A percentile compares a stretch with the other conserved stretches of the same genome.
These are phyloP conservation scores for Caenorhabditis panamensis DNA, from an alignment of 2,888 invertebrate species.

Conservation along the genomic window DNA sequence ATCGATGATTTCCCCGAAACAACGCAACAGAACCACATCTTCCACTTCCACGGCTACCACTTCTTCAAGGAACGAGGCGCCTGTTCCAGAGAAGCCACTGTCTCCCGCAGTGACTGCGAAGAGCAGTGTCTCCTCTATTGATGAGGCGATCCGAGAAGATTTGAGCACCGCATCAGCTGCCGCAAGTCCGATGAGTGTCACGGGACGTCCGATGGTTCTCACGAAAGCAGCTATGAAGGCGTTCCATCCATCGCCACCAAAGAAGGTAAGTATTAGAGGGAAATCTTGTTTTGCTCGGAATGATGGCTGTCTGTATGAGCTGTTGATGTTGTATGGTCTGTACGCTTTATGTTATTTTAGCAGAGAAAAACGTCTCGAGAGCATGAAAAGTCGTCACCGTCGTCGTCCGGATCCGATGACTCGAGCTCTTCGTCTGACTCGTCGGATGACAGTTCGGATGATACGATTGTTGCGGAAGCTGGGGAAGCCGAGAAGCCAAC, in stretches of 20 bases:
- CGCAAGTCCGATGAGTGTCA: conserved; percentile 29
- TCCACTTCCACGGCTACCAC: conserved; percentile 31
- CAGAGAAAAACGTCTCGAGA: conserved; percentile 25
- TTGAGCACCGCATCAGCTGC: conserved; percentile 20
- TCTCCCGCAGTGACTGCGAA: conserved; percentile 33
- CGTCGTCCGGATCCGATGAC: conserved; percentile 8
- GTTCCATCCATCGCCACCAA: conserved; percentile 45
- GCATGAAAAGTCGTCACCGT: conserved; percentile 40
- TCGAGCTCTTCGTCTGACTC: conserved; percentile 4
- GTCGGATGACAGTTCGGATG: conserved; percentile 39
- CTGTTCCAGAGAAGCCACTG: neutral
- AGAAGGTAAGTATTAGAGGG: conserved; percentile 30
- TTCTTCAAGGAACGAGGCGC: conserved; percentile 7
- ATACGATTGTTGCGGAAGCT: neutral
- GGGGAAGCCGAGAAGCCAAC: neutral
- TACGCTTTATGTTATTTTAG: conserved; percentile 55
- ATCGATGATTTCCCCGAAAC: conserved; percentile 29
- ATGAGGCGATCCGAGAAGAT: conserved; percentile 29
- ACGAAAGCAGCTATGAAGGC: conserved; percentile 62
- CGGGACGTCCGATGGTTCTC: conserved; percentile 45
- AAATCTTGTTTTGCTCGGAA: conserved; percentile 21
- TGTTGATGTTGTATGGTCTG: conserved; percentile 55
- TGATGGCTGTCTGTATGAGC: conserved; percentile 52
- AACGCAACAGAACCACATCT: conserved; percentile 31
- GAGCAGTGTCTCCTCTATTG: conserved; percentile 31